These are phyloP conservation scores for Nomada hirtipes DNA, from an alignment of 2,888 invertebrate species.

Conservation along the genomic window DNA sequence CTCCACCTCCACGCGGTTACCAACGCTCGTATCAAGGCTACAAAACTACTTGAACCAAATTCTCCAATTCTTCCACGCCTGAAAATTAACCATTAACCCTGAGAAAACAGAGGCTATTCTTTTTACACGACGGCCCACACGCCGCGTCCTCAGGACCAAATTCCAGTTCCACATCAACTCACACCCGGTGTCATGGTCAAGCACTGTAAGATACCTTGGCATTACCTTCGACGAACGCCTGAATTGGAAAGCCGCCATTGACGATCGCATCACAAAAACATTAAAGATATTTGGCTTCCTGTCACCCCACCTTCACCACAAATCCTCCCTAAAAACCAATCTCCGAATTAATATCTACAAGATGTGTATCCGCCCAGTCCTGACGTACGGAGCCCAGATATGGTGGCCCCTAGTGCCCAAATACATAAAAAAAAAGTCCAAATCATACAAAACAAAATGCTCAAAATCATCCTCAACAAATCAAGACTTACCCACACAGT, in stretches of 20 bases:
- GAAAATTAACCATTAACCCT: background rate
- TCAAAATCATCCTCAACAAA: too few species aligned
- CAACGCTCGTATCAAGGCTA: background rate
- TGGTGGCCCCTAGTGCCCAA: background rate
- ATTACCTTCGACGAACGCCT: background rate
- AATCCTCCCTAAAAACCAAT: background rate
- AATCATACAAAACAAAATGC: too few species aligned
- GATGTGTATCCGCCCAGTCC: background rate
- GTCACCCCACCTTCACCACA: background rate
- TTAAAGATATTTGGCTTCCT: background rate
- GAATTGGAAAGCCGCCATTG: background rate
- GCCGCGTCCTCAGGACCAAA: background rate
- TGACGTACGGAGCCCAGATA: background rate
- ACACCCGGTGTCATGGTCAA: background rate
- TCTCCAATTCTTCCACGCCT: background rate
- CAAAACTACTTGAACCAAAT: background rate
- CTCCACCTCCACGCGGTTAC: background rate
- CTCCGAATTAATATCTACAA: too few species aligned
- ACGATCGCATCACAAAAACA: background rate
- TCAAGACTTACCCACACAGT: too few species aligned
- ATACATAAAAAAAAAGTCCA: too few species aligned
- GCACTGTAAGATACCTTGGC: background rate
- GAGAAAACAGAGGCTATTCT: background rate
- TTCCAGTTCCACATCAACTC: background rate
- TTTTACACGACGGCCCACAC: background rate